A percentile compares a stretch with the other conserved stretches of the same genome.
These are phyloP conservation scores for Elephas maximus DNA, from an alignment of 2,113 vertebrate genomes.

Conservation along the genomic window DNA sequence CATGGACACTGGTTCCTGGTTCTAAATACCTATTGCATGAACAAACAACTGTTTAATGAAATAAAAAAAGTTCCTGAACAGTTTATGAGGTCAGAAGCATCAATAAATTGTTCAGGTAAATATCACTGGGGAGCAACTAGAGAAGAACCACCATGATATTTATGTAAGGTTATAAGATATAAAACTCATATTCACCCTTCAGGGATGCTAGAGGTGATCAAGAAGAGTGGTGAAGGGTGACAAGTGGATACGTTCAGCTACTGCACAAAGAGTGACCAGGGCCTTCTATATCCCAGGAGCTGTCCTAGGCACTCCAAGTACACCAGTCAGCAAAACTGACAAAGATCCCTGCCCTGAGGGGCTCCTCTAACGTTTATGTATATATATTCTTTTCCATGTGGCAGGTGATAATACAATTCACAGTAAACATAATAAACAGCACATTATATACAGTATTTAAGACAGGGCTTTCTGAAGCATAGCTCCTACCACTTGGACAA, in stretches of 20 bases:
- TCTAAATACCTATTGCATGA: not conserved
- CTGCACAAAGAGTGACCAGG: no score
- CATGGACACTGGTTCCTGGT: not conserved
- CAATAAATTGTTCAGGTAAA: not conserved
- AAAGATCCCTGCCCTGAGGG: no score
- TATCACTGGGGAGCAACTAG: fast-evolving
- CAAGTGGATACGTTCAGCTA: no score
- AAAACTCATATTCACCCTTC: not conserved
- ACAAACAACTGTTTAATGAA: fast-evolving
- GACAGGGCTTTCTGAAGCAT: not conserved
- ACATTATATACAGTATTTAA: not conserved
- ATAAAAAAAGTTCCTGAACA: not conserved
- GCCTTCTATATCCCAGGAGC: not conserved
- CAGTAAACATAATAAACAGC: no score
- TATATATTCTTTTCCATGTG: not conserved
- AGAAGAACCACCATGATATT: not conserved
- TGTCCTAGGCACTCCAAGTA: no score
- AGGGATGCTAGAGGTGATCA: not conserved
- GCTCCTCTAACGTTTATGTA: no score
- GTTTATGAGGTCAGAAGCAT: not conserved
- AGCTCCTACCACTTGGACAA: not conserved
- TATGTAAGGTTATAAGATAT: not conserved
- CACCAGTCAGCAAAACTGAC: not conserved
- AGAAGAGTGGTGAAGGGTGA: not conserved
- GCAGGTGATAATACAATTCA: not conserved